Evolutionary conservation across 1,140 invertebrate species (phyloP), one percentile per base, ranked within the genome.

Genomic region (Zaprionus nigranus): DNA sequence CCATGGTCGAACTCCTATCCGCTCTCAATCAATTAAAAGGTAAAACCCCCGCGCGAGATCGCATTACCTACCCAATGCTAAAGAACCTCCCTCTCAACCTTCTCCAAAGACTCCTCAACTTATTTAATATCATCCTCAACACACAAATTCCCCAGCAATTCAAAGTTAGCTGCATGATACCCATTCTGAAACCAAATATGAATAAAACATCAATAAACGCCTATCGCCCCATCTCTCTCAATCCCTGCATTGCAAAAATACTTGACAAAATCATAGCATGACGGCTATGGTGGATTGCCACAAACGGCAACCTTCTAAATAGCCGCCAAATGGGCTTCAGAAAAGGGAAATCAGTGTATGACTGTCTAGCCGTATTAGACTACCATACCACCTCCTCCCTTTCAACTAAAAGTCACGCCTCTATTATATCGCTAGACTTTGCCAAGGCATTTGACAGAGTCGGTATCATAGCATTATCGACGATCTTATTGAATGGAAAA

Each of bases 241-340:
- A 40, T 40, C 38, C 38, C 38, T 40, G 38, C 38, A 40, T 40
- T 40, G 38, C 38, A 40, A 40, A 40, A 40, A n/a, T 40, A n/a
- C 38, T 40, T n/a, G 38, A 40, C 38, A 40, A 40, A 40, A 40
- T 40, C 13, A 40, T 40, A 40, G 15, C 38, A 40, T n/a, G 38
- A n/a, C 15, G 38, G 38, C 38, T 40, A 40, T 40, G 38, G 38
- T 40, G 38, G 38, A n/a, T 40, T 40, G 38, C 38, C 38, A 40
- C 38, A 40, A 40, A 40, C 38, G 38, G 38, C 13, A 40, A 40
- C 38, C 38, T 40, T n/a, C 38, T 40, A 40, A 40, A 40, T 40
- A 40, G 38, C 38, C 38, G 38, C 38, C 38, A 40, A 40, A 40
- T 40, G 38, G 38, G 38, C 15, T 40, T 40, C 15, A 40, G 38